phyloP scores from a whole-genome alignment of 2,797 vertebrate genomes.

The Pantherophis alleghaniensis region DNA sequence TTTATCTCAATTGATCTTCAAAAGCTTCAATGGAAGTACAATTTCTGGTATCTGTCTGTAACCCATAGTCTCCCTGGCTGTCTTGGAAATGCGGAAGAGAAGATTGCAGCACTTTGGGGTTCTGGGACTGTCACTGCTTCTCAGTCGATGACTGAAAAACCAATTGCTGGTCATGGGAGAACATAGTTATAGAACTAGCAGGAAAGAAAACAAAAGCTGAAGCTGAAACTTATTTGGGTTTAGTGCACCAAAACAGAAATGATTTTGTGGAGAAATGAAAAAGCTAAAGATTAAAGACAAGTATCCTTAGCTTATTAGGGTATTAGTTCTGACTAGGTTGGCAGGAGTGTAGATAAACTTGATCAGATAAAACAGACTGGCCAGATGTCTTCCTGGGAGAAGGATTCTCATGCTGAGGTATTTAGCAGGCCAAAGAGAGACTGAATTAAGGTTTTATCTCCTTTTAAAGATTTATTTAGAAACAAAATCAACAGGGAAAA shows the following conservation, averaged over 20 bases:
- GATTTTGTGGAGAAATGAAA: neutral
- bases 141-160: neutral
- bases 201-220: neutral
- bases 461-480: neutral
- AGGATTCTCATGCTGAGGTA: neutral
- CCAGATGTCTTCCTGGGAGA: neutral
- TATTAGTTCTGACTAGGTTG: neutral
- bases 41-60: neutral
- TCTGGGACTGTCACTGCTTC: neutral
- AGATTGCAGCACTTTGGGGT: neutral
- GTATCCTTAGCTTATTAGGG: neutral
- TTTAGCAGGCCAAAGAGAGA: neutral
- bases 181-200: neutral
- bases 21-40: neutral
- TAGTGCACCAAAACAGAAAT: neutral
- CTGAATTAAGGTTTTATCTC: neutral
- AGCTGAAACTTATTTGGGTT: neutral
- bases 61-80: neutral
- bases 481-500: neutral
- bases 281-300: neutral
- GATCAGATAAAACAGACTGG: neutral
- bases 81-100: neutral
- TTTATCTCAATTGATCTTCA: neutral
- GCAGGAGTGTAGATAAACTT: neutral
- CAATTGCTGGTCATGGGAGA: neutral